Base-by-base conservation (phyloP, 1,140 invertebrate species). In the Drosophila bocki region DNA sequence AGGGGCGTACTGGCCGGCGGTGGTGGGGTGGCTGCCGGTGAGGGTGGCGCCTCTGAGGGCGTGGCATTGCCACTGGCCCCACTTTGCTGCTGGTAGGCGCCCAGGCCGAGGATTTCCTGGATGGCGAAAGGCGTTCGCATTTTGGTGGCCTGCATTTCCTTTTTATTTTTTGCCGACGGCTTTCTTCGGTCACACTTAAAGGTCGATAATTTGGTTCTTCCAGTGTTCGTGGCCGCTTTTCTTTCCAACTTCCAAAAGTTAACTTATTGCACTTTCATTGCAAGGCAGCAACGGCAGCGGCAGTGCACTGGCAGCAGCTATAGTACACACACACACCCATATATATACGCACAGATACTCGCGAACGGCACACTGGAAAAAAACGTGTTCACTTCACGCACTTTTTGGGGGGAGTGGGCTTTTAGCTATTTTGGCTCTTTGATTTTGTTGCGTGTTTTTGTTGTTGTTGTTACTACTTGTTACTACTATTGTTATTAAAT, bases 71-170 rank as follows among this genome's bases (percentile, higher is more conserved):
- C 13, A 78, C 17, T 69, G 75, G n/a, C 64, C 65, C 15, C 70
- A 70, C 29, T 81, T 26, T 91, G 83, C 29, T 90, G 80, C 42
- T 80, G 85, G 22, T 85, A 90, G 74, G 85, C 85, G 37, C 96
- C 95, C 32, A 98, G 93, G 6, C 97, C 97, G 84, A 98, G 94
- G 78, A 98, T 95, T 94, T 98, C 97, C 93, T 98, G 97, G 86
- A 98, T 98, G 81, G 97, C 97, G 93, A 98, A 98, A 17, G 97
- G 97, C 62, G 96, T 97, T 75, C 97, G 94, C 93, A 92, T 91
- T 90, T 92, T 92, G 50, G 91, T 92, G 26, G 91, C 91, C 75
- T 92, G 91, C 91, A 92, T 92, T 80, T 22, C 22, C 22, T 22
- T 22, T 22, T 51, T 51, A 0, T 45, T 39, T 45, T 57, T 80